phyloP scores from a whole-genome alignment of 2,113 vertebrate genomes.

The Oenanthe oenanthe region DNA sequence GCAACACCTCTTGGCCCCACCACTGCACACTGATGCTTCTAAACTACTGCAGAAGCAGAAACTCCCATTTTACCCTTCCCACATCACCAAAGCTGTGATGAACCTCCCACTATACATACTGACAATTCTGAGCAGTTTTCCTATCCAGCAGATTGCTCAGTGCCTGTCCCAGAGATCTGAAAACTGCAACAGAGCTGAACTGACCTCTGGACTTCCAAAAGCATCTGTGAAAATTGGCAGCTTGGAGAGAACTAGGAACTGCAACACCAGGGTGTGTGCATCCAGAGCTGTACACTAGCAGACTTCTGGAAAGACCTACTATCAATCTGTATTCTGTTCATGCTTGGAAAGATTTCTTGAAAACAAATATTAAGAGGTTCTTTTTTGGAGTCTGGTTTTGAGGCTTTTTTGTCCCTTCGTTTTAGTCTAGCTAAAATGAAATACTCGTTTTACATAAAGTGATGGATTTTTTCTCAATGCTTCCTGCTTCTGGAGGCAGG shows the following conservation, averaged over 20 bases:
- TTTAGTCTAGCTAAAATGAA: not conserved
- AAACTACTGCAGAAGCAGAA: not conserved
- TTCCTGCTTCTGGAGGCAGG: not conserved
- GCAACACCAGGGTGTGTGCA: not conserved
- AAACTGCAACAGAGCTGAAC: not conserved
- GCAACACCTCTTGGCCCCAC: not conserved
- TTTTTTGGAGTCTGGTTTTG: not conserved
- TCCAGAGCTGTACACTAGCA: not conserved
- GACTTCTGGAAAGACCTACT: constrained; percentile 2
- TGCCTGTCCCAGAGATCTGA: not conserved
- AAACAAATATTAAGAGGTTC: not conserved
- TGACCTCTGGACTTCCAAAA: not conserved
- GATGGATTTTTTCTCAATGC: not conserved
- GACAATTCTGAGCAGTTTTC: not conserved
- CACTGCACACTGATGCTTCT: not conserved
- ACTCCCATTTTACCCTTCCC: not conserved
- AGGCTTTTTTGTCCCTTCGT: not conserved
- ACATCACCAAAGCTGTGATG: not conserved
- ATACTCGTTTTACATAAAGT: not conserved
- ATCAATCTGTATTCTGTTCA: constrained; percentile 2
- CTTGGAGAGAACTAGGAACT: not conserved
- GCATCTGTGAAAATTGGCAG: constrained; percentile 52
- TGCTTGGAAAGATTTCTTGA: not conserved
- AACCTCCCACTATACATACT: not conserved
- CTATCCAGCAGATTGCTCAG: not conserved